These are phyloP conservation scores for Eupelmus urozonus DNA, from an alignment of 2,888 invertebrate species.

Conservation along the genomic window DNA sequence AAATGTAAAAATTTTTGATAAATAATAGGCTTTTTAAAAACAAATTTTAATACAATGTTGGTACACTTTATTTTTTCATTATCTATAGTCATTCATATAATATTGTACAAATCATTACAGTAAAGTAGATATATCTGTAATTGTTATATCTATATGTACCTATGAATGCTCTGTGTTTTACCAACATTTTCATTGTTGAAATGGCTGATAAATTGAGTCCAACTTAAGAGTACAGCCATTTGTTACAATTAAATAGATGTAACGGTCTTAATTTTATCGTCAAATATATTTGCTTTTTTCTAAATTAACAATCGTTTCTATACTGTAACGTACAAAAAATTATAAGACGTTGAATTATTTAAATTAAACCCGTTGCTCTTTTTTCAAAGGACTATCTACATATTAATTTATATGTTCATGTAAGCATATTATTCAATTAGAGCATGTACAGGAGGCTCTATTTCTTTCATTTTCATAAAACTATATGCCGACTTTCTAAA, in stretches of 20 bases:
- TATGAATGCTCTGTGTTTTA: conserved; percentile 73
- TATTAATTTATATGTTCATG: conserved; percentile 66
- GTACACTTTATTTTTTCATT: conserved; percentile 75
- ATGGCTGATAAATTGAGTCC: conserved; percentile 66
- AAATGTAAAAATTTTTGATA: conserved; percentile 4
- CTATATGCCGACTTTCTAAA: conserved; percentile 59
- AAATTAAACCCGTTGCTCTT: conserved; percentile 72
- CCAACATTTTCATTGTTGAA: conserved; percentile 71
- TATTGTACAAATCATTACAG: conserved; percentile 77
- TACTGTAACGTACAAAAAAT: conserved; percentile 74
- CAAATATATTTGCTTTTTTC: conserved; percentile 67
- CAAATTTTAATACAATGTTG: conserved; percentile 72
- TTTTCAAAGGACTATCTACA: conserved; percentile 72
- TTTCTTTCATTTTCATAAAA: conserved; percentile 67
- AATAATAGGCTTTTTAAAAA: conserved; percentile 64
- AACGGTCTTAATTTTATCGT: conserved; percentile 63
- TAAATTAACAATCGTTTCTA: conserved; percentile 71
- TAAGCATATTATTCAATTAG: conserved; percentile 68
- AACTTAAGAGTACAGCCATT: conserved; percentile 56
- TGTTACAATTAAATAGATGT: conserved; percentile 62
- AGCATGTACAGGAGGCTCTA: conserved; percentile 63
- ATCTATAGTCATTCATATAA: conserved; percentile 72
- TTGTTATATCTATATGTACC: conserved; percentile 66
- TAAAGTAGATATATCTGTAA: conserved; percentile 75
- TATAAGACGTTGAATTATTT: conserved; percentile 72